phyloP scores from a whole-genome alignment of 2,797 vertebrate genomes.

The Sebastes diploproa region DNA sequence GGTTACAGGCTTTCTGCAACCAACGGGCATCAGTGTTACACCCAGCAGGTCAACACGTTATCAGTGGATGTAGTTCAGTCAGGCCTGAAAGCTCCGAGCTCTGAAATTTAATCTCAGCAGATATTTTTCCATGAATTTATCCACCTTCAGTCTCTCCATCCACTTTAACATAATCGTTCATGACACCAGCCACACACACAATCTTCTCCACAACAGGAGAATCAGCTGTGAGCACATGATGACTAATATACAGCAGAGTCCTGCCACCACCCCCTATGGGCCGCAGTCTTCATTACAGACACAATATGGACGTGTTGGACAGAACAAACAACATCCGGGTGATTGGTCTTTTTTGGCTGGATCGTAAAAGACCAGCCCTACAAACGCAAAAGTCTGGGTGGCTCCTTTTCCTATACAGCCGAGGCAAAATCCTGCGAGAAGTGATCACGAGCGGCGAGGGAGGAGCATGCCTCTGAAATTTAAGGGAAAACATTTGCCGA shows the following conservation, averaged over 20 bases:
- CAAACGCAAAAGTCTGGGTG: too few relatives aligned
- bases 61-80: neutral
- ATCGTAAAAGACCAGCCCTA: too few relatives aligned
- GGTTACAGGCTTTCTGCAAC: conserved; percentile 1
- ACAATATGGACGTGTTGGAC: neutral
- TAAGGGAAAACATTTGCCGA: too few relatives aligned
- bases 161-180: neutral
- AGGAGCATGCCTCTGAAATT: too few relatives aligned
- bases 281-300: neutral
- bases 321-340: neutral
- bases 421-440: too few relatives aligned
- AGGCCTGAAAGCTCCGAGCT: neutral
- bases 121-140: neutral
- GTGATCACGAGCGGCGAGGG: too few relatives aligned
- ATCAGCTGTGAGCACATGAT: neutral
- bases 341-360: neutral
- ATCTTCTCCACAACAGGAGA: neutral
- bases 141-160: neutral
- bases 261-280: neutral
- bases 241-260: neutral
- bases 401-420: too few relatives aligned
- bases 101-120: neutral
- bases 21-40: conserved; percentile 29
- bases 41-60: conserved; percentile 33
- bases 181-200: neutral